These are phyloP conservation scores for Bradypodion pumilum DNA, from an alignment of 2,797 vertebrate species.

Conservation along the genomic window DNA sequence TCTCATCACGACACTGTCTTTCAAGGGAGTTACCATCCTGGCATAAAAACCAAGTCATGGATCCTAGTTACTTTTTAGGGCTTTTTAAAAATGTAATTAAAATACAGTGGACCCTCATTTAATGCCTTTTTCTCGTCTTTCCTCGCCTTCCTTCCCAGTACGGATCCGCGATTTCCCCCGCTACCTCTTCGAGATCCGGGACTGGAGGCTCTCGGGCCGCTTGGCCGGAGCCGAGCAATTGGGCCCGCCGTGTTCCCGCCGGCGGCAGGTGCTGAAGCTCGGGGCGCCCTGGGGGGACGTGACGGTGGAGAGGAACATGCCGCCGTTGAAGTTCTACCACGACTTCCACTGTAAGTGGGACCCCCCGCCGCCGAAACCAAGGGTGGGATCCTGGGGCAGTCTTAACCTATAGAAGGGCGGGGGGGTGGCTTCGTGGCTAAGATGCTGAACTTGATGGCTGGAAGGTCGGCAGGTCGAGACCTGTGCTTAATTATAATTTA, in stretches of 20 bases:
- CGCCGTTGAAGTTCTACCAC: conserved; percentile 95
- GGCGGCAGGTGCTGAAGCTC: conserved; percentile 84
- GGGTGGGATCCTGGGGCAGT: no score
- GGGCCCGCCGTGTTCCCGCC: conserved; percentile 86
- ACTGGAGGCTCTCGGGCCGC: conserved; percentile 90
- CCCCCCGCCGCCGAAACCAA: fast-evolving
- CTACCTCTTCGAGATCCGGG: conserved; percentile 96
- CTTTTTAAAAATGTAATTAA: no score
- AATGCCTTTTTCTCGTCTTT: no score
- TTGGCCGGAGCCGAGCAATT: conserved; percentile 92
- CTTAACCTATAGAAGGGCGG: no score
- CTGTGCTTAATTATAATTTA: no score
- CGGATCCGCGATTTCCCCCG: conserved; percentile 96
- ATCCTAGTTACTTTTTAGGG: no score
- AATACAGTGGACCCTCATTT: no score
- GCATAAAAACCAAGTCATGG: no score
- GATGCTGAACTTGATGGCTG: no score
- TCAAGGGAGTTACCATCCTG: no score
- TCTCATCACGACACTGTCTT: fast-evolving
- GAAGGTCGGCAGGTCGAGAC: no score
- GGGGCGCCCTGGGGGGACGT: conserved; percentile 91
- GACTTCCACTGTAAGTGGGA: conserved; percentile 90
- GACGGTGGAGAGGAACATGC: conserved; percentile 91
- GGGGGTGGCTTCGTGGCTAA: no score
- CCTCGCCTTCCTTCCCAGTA: conserved; percentile 75